Evolutionary conservation across 2,113 vertebrate genomes (phyloP), one percentile per base, ranked within the genome.

Genomic region (Rhegmatorhina hoffmannsi): DNA sequence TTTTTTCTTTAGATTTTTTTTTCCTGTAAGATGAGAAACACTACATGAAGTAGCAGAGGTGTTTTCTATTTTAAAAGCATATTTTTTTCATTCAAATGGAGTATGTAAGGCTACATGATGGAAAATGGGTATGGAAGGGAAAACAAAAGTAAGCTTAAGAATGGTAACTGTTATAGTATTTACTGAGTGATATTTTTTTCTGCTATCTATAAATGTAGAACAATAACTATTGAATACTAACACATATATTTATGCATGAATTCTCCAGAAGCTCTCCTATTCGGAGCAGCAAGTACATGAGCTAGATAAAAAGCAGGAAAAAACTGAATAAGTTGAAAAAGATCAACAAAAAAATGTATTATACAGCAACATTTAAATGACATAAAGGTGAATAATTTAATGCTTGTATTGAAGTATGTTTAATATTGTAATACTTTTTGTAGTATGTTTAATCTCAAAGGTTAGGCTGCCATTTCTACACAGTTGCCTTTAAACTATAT

Each of bases 251-350:
- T 88, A 19, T 79, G 5, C 25, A 69, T 77, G 24, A 93, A 94
- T 96, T 92, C 73, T 95, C 6, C 72, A 98, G 98, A 85, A 72
- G 75, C 70, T 98, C 21, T 89, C 53, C 44, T 46, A 17, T 55
- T 87, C 98, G 62, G 62, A 74, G 21, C 36, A 89, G 33, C 86
- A 80, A 53, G 62, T 97, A 66, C 49, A 95, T 18, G 68, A 95
- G 16, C 46, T 97, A 79, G 91, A 96, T 67, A 66, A 40, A 69
- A 79, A 95, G n/a, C 94, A 98, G 74, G 82, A 88, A 72, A 79
- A 50, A 67, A 95, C 70, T 64, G 91, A 97, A 84, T 70, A 96
- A 13, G 73, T 98, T 59, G n/a, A 9, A n/a, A 11, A 56, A n/a
- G 21, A 69, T 60, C 67, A 76, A 73, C 96, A 52, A 69, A 96